A percentile compares a stretch with the other conserved stretches of the same genome.
These are phyloP conservation scores for Pseudochirops corinnae DNA, from an alignment of 2,797 vertebrate genomes.

Conservation along the genomic window DNA sequence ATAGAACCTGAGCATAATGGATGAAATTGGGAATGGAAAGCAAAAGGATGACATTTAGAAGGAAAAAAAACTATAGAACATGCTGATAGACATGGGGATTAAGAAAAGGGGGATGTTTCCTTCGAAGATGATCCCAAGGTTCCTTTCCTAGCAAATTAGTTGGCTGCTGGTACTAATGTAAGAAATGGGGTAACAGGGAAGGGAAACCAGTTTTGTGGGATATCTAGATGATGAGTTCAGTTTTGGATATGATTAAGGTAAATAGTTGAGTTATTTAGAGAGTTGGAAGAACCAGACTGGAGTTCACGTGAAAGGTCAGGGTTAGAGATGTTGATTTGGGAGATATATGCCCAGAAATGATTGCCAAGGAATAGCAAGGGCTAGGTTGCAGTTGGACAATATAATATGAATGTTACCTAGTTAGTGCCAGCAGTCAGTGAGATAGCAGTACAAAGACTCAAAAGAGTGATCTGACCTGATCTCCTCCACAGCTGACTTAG, in stretches of 20 bases:
- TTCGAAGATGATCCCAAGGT: constrained; percentile 5
- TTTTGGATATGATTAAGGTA: background rate
- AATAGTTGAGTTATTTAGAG: constrained; percentile 14
- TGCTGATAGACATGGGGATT: constrained; percentile 7
- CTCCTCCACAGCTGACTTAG: background rate
- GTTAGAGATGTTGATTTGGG: constrained; percentile 7
- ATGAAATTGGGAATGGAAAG: too few relatives aligned
- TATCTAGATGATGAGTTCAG: background rate
- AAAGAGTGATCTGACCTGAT: background rate
- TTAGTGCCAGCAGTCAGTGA: background rate
- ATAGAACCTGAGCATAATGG: background rate
- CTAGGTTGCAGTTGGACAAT: background rate
- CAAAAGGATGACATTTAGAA: constrained; percentile 18
- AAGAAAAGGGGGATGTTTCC: background rate
- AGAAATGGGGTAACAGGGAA: background rate
- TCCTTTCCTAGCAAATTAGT: constrained; percentile 31
- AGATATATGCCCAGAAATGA: background rate
- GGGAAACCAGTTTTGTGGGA: background rate
- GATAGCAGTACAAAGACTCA: background rate
- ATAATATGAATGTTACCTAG: background rate
- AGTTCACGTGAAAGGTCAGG: background rate
- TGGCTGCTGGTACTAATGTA: constrained; percentile 5
- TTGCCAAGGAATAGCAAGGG: background rate
- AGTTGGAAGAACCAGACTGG: constrained; percentile 17
- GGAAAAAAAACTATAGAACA: background rate